These are phyloP conservation scores for Meteorus cinctellus DNA, from an alignment of 2,888 invertebrate species.

Conservation along the genomic window DNA sequence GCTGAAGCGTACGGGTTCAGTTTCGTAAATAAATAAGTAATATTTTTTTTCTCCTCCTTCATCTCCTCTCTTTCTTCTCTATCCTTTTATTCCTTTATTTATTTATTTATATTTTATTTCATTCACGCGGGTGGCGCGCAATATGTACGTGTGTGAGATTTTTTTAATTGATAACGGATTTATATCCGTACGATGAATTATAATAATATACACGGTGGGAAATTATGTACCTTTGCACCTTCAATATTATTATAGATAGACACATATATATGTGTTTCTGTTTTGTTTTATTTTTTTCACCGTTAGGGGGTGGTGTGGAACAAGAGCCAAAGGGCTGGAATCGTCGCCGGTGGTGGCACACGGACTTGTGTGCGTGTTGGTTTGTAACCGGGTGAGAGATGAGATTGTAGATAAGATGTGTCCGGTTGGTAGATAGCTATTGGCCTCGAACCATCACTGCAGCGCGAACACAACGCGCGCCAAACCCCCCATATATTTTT, in stretches of 20 bases:
- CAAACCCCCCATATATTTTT: conserved; percentile 29
- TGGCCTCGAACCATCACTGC: conserved; percentile 53
- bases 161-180: conserved; percentile 42
- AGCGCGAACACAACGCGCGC: conserved; percentile 35
- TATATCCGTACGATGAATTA: conserved; percentile 40
- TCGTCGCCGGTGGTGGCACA: conserved; percentile 61
- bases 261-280: conserved; percentile 20
- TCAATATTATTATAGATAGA: neutral
- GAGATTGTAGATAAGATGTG: conserved; percentile 69
- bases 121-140: conserved; percentile 40
- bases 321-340: conserved; percentile 42
- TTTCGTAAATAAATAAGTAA: conserved; percentile 52
- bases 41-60: conserved; percentile 16
- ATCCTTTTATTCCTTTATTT: conserved; percentile 24
- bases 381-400: conserved; percentile 65
- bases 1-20: conserved; percentile 48
- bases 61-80: conserved; percentile 13
- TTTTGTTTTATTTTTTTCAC: conserved; percentile 20
- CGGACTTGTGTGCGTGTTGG: conserved; percentile 55
- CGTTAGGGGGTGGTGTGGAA: conserved; percentile 32
- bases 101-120: conserved; percentile 22
- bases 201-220: conserved; percentile 19
- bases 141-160: conserved; percentile 22
- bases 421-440: conserved; percentile 66
- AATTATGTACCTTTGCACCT: conserved; percentile 36